Base-by-base conservation (phyloP, 2,797 vertebrate species). In the Pangasius mekongensis region DNA sequence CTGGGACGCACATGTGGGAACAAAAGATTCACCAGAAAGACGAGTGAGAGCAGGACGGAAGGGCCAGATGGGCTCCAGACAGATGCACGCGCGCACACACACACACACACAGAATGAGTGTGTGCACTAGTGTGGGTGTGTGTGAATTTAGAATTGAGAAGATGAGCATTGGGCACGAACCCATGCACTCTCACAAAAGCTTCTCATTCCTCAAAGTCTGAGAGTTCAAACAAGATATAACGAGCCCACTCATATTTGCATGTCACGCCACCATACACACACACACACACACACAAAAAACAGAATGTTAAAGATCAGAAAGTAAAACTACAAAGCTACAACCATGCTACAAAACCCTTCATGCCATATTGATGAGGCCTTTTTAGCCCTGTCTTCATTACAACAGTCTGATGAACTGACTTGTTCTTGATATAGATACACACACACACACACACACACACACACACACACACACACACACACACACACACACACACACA, bases 61-160 rank as follows among this genome's bases (percentile, higher is more conserved):
- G 43, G 92, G 91, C 91, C 94, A 95, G 94, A 94, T 92, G 92
- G 94, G 93, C 84, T 80, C 88, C 52, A 77, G 93, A 94, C 94
- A 94, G 92, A 95, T 94, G 92, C 92, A 92, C 87, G 66, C 90
- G 90, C 88, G 5, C 43, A 8, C 6, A 0, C 47, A 9, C 47
- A 47, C 43, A 43, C 39, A 7, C 88, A 93, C 83, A 14, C 24
- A 7, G 5, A 49, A 56, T 76, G 83, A 39, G 58, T 47, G 73
- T 27, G 30, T 64, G 64, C 5, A n/a, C 49, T 2, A 0, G 60
- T n/a, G 27, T n/a, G 62, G 39, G 39, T 58, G 27, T 13, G 62
- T 13, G 2, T 27, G 5, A 76, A 74, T 27, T 74, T 74, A 47
- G 43, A 6, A n/a, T 14, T 54, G 30, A 56, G 77, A 11, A 22